Base-by-base conservation (phyloP, 2,888 invertebrate genomes). In the Pyralis farinalis region DNA sequence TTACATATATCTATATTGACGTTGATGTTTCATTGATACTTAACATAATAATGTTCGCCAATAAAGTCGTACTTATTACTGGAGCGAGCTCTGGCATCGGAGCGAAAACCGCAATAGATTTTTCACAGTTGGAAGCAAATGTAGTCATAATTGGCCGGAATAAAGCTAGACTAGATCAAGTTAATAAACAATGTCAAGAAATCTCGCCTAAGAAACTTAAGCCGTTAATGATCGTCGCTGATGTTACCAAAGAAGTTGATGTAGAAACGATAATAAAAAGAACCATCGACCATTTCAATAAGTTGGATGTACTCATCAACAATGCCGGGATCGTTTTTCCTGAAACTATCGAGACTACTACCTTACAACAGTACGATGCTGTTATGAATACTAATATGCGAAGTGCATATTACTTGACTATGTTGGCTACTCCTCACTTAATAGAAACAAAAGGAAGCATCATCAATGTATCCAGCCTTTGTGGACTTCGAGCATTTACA, bases 381-480 rank as follows among this genome's bases (percentile, higher is more conserved):
- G 76, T 96, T 31, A 95, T 98, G 91, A 94, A 94, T 55, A 91
- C 93, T 1, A 98, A 98, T 72, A 92, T 96, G 0, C 91, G 96
- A 53, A 90, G 92, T 0, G 75, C 94, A 4, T 94, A 93, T 63
- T 90, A 93, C 40, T 71, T 97, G 47, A 96, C 96, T 0, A 94
- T 93, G 91, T 68, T 96, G 47, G 94, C 95, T 28, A 92, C 94
- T 0, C 97, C 97, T 1, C 91, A 96, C 79, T 85, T 98, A 10
- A 86, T 94, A 4, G 85, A 92, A 72, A 90, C 92, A 0, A 93
- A 95, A 72, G 96, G 96, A 10, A 94, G 91, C 52, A 93, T 97
- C 53, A 96, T 98, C 0, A 98, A 97, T 74, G 94, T 98, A 0
- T 97, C 97, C 2, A 97, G 97, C 71, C 94, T 97, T 0, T 93